These are phyloP conservation scores for Rhinopomastus cyanomelas DNA, from an alignment of 2,113 vertebrate species.

Conservation along the genomic window DNA sequence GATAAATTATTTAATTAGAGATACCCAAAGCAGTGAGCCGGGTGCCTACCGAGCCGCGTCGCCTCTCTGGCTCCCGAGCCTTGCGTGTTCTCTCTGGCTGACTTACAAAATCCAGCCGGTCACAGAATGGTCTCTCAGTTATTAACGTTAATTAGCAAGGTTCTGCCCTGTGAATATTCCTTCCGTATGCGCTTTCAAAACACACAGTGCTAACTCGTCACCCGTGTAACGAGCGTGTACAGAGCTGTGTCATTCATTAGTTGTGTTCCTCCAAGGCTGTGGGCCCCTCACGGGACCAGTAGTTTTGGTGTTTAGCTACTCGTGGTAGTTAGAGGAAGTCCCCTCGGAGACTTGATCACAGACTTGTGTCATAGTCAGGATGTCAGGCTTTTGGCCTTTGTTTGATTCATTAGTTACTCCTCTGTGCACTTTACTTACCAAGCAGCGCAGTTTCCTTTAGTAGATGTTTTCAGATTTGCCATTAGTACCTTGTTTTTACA, in stretches of 20 bases:
- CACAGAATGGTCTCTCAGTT: background rate
- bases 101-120: background rate
- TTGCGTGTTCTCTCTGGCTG: background rate
- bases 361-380: background rate
- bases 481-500: background rate
- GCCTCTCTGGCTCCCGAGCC: background rate
- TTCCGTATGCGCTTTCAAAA: background rate
- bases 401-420: background rate
- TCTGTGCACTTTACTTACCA: background rate
- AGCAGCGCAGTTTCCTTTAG: background rate
- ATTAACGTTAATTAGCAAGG: background rate
- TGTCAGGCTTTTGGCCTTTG: background rate
- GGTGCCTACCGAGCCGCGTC: background rate
- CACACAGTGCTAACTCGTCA: background rate
- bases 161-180: background rate
- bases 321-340: background rate
- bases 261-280: background rate
- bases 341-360: rapidly evolving
- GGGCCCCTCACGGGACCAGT: background rate
- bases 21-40: background rate
- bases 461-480: background rate
- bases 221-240: background rate
- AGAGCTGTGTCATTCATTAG: background rate
- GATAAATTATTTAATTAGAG: background rate
- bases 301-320: background rate